Evolutionary conservation across 2,113 vertebrate genomes (phyloP), one percentile per base, ranked within the genome.

Genomic region (Podarcis muralis): DNA sequence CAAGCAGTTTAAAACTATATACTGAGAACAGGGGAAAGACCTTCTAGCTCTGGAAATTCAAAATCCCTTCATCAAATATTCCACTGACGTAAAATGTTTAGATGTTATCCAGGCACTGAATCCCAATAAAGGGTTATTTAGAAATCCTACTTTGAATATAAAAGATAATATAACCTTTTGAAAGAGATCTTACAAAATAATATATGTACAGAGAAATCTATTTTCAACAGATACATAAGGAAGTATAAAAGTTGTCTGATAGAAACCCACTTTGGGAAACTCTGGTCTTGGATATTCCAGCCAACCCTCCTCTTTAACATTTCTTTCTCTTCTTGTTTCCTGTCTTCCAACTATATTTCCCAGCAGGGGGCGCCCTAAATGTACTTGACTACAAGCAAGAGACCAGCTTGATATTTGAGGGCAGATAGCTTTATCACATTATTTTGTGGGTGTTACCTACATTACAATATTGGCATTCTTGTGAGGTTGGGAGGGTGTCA

Each of bases 71-170:
- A 85, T 74, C 48, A 57, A n/a, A 27, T 37, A 62, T 3, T 77
- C 78, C 84, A 59, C 4, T 87, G 1, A 79, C 30, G 68, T 88
- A 74, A 84, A 90, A 53, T 59, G 16, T 71, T 88, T 82, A 35
- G n/a, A 85, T 57, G 6, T 43, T 68, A 37, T 20, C n/a, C 83
- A 4, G 25, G 62, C 59, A 69, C 82, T 1, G 6, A 83, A 69
- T 16, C 66, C 13, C n/a, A 86, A 35, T 85, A 91, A 59, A 32
- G 87, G 16, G 18, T 25, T 35, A 48, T 37, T 88, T 80, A 32
- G 84, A 71, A 48, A 89, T 8, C 40, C 2, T 85, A 84, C 3
- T 48, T 84, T 59, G 71, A 88, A 43, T 68, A 23, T 53, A 81
- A 90, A 20, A 78, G 74, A 69, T 85, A 91, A 77, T 1, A 4